A percentile compares a stretch with the other conserved stretches of the same genome.
phyloP scores from a whole-genome alignment of 2,888 invertebrate species.

The Gnatocerus cornutus region DNA sequence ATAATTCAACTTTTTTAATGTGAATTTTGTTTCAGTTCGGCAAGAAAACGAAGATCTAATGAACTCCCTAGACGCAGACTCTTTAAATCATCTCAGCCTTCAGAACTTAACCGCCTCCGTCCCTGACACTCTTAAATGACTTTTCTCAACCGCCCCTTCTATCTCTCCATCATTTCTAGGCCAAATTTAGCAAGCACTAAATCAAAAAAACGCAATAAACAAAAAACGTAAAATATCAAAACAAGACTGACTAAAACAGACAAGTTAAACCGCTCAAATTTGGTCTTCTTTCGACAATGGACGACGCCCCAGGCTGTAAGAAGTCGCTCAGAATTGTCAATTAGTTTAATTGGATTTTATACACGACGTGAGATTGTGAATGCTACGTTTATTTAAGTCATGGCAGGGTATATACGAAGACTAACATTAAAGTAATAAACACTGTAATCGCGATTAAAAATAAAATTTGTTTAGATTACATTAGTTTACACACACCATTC shows the following conservation, averaged over 20 bases:
- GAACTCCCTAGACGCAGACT: constrained; percentile 73
- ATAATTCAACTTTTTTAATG: constrained; percentile 4
- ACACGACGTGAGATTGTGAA: constrained; percentile 22
- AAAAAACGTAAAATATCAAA: constrained; percentile 1
- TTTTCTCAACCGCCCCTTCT: constrained; percentile 6
- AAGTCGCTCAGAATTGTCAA: constrained; percentile 32
- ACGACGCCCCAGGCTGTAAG: neutral
- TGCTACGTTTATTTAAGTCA: constrained; percentile 48
- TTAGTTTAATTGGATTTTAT: constrained; percentile 13
- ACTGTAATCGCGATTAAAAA: constrained; percentile 10
- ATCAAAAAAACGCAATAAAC: constrained; percentile 20
- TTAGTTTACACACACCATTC: constrained; percentile 26
- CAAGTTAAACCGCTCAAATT: neutral
- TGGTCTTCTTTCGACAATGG: constrained; percentile 2
- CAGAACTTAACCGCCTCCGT: constrained; percentile 57
- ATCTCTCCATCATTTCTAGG: constrained; percentile 9
- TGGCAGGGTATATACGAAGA: constrained; percentile 52
- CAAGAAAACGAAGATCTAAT: constrained; percentile 92
- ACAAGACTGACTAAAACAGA: constrained; percentile 14
- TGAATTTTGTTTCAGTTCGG: constrained; percentile 79
- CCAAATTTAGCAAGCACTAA: constrained; percentile 11
- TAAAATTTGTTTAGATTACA: constrained; percentile 30
- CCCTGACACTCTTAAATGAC: constrained; percentile 49
- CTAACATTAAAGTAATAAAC: constrained; percentile 44
- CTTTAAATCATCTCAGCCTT: constrained; percentile 53